These are phyloP conservation scores for Brachionus rotundiformis DNA, from an alignment of 1,140 invertebrate genomes.

Conservation along the genomic window DNA sequence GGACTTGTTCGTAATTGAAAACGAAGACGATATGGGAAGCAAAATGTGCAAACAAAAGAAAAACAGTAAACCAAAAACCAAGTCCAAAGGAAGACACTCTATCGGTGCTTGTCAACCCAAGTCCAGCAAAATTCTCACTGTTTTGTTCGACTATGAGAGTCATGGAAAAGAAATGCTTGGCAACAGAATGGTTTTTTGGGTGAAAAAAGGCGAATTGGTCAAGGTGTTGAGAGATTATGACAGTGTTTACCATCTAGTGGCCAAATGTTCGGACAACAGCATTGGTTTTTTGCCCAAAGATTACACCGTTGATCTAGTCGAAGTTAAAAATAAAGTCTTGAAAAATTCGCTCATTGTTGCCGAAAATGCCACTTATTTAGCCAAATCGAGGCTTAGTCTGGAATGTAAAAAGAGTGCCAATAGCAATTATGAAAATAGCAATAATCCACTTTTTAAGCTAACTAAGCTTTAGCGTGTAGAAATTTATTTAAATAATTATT, in stretches of 20 bases:
- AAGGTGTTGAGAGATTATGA: constrained; percentile 50
- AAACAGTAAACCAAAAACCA: background rate
- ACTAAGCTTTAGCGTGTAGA: constrained; percentile 2
- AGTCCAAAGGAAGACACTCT: background rate
- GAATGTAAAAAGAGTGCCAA: background rate
- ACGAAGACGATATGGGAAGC: background rate
- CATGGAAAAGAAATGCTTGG: background rate
- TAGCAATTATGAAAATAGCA: constrained; percentile 43
- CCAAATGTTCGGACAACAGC: background rate
- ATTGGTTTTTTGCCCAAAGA: constrained; percentile 47
- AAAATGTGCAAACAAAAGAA: background rate
- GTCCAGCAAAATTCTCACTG: background rate
- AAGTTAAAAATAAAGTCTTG: constrained; percentile 28
- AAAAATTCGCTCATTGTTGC: background rate
- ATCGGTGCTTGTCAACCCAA: background rate
- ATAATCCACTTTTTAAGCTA: constrained; percentile 24
- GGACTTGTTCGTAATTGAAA: background rate
- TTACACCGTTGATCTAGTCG: constrained; percentile 35
- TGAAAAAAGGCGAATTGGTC: constrained; percentile 39
- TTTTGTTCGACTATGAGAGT: constrained; percentile 39
- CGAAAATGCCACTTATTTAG: background rate
- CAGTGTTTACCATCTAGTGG: constrained; percentile 20
- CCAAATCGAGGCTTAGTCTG: background rate
- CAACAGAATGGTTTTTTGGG: background rate
- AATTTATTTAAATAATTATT: background rate